A percentile compares a stretch with the other conserved stretches of the same genome.
phyloP scores from a whole-genome alignment of 2,797 vertebrate genomes.

The Alcedo atthis region DNA sequence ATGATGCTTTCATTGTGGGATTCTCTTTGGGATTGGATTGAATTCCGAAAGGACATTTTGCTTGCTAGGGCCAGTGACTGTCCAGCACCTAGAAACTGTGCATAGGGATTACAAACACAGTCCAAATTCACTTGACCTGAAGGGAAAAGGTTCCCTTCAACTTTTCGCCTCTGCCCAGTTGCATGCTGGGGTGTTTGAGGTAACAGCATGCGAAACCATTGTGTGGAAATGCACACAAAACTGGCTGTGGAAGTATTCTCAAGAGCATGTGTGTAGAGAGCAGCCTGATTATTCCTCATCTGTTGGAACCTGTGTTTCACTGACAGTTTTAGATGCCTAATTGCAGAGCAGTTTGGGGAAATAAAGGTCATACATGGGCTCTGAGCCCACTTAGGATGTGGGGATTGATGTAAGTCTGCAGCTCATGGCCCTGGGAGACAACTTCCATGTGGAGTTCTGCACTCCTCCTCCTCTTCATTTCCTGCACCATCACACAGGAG shows the following conservation, averaged over 20 bases:
- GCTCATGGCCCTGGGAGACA: neutral
- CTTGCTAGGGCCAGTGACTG: neutral
- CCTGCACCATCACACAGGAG: rapidly evolving
- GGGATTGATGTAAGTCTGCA: neutral
- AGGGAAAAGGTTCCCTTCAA: neutral
- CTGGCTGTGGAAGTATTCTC: neutral
- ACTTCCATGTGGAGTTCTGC: neutral
- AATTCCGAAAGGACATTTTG: neutral
- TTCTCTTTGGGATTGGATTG: neutral
- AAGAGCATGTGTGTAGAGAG: neutral
- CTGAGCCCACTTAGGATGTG: neutral
- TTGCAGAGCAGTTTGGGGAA: neutral
- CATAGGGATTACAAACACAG: neutral
- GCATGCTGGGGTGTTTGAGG: rapidly evolving
- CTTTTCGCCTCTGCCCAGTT: neutral
- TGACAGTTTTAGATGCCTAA: neutral
- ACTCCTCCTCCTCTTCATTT: rapidly evolving
- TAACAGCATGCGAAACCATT: neutral
- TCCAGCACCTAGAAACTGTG: neutral
- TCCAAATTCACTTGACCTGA: neutral
- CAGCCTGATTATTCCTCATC: neutral
- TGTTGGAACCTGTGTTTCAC: neutral
- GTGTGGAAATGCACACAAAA: neutral
- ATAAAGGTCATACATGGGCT: neutral
- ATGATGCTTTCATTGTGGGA: rapidly evolving